Conservation (phyloP, 1,140 invertebrate species). For the Parasteatoda tepidariorum region DNA sequence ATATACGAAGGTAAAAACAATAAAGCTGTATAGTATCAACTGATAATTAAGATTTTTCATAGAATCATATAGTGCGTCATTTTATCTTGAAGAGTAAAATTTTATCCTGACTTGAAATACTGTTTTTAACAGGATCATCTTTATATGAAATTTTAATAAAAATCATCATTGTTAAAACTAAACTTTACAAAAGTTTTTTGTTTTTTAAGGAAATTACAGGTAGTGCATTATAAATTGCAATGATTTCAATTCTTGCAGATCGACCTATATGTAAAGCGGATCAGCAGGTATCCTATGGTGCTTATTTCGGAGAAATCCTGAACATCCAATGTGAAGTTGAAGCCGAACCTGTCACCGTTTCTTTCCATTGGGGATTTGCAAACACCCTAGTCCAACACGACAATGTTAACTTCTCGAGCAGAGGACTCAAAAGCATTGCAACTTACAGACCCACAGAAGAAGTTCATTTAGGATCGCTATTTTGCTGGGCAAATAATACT, state of each 20-base stretch:
- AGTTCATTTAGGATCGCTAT: slow-evolving; percentile 81
- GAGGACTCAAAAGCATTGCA: slow-evolving; percentile 75
- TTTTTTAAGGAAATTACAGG: too few species aligned
- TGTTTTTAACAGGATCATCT: too few species aligned
- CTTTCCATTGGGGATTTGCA: slow-evolving; percentile 90
- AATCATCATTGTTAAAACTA: too few species aligned
- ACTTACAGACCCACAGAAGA: slow-evolving; percentile 75
- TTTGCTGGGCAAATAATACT: slow-evolving; percentile 86
- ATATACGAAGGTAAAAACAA: too few species aligned
- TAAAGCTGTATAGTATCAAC: too few species aligned
- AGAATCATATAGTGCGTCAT: too few species aligned
- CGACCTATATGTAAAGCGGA: slow-evolving; percentile 82
- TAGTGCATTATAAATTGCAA: neutral
- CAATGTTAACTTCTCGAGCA: slow-evolving; percentile 67
- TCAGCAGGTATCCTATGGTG: slow-evolving; percentile 82
- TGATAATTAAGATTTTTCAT: too few species aligned
- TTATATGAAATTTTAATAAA: too few species aligned
- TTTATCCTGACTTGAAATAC: too few species aligned
- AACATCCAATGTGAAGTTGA: slow-evolving; percentile 84
- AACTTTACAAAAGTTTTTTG: too few species aligned
- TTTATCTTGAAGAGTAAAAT: too few species aligned
- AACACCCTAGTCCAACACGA: slow-evolving; percentile 84
- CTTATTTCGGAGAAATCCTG: slow-evolving; percentile 80
- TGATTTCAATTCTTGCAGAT: slow-evolving; percentile 82
- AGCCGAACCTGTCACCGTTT: slow-evolving; percentile 79